Evolutionary conservation across 2,113 vertebrate genomes (phyloP).

Genomic region (Colossoma macropomum): DNA sequence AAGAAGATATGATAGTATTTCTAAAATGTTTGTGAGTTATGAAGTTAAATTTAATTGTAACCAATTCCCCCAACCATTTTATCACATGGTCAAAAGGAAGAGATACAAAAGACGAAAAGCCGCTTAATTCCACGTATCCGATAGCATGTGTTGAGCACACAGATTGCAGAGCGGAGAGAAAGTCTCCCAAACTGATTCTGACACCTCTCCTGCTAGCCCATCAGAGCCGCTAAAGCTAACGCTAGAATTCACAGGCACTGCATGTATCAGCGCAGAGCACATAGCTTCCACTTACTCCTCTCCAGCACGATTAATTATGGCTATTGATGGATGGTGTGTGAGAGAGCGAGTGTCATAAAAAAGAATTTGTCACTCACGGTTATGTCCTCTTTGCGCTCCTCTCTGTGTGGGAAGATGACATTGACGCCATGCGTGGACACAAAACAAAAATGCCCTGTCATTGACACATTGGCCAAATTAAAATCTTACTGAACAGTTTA

Average conservation of each 20-base stretch:
- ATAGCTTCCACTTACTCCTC: slow-evolving; percentile 76
- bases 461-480: slow-evolving; percentile 58
- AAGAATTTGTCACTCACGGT: slow-evolving; percentile 45
- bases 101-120: not conserved
- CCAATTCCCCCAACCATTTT: not conserved
- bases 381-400: slow-evolving; percentile 72
- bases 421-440: slow-evolving; percentile 79
- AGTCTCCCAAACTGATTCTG: slow-evolving; percentile 64
- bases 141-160: slow-evolving; percentile 51
- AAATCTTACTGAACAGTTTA: slow-evolving; percentile 21
- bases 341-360: slow-evolving; percentile 80
- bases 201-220: slow-evolving; percentile 81
- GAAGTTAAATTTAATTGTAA: too few species aligned
- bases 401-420: slow-evolving; percentile 83
- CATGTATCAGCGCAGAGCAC: slow-evolving; percentile 79
- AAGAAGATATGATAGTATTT: too few species aligned
- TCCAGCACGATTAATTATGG: slow-evolving; percentile 82
- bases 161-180: slow-evolving; percentile 53
- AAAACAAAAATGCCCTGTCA: slow-evolving; percentile 78
- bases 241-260: slow-evolving; percentile 83
- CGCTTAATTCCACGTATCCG: not conserved
- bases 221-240: slow-evolving; percentile 79
- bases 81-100: not conserved
- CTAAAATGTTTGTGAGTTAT: too few species aligned
- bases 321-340: slow-evolving; percentile 78